Evolutionary conservation across 2,888 invertebrate genomes (phyloP), one percentile per base, ranked within the genome.

Genomic region (Amphipyra tragopoginis): DNA sequence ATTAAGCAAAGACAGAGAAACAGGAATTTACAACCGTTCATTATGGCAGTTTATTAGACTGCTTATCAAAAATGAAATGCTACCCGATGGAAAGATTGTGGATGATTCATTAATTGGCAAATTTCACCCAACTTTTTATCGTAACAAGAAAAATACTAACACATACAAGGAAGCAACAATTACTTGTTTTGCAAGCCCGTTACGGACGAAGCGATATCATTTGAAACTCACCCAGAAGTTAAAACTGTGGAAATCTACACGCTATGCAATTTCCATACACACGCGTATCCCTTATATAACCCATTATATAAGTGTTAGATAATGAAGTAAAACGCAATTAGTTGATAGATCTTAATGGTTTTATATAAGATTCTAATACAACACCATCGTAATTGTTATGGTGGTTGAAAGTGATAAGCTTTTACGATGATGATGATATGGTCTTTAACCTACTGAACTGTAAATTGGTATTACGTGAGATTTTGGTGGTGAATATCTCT

Each of bases 291-390:
- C 56, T 60, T 70, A 70, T 21, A 15, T 70, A 71, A 70, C 29
- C 11, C 29, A 29, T 65, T 74, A 57, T 39, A 42, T 50, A 73
- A 76, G 42, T 39, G 39, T 72, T 62, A 65, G 15, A 44, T 65
- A 68, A 75, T 60, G 62, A 67, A 54, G 51, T 57, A 57, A 57
- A 48, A 55, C 43, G 39, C 56, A 57, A 59, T 63, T 67, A 67
- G 42, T 47, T 59, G 29, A 61, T 64, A 52, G 26, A 51, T 47
- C n/a, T 42, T 44, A 49, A 56, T 34, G 49, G 53, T 73, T 71
- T 75, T 76, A 71, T 50, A 33, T 71, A 74, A 63, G 15, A 64
- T 47, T 54, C 10, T 47, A 65, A 54, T 72, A 52, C 38, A 65
- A 38, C 62, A 65, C 55, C 38, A 43, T 45, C n/a, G 11, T 54